These are phyloP conservation scores for Acrocephalus arundinaceus DNA, from an alignment of 2,113 vertebrate genomes.

Conservation along the genomic window DNA sequence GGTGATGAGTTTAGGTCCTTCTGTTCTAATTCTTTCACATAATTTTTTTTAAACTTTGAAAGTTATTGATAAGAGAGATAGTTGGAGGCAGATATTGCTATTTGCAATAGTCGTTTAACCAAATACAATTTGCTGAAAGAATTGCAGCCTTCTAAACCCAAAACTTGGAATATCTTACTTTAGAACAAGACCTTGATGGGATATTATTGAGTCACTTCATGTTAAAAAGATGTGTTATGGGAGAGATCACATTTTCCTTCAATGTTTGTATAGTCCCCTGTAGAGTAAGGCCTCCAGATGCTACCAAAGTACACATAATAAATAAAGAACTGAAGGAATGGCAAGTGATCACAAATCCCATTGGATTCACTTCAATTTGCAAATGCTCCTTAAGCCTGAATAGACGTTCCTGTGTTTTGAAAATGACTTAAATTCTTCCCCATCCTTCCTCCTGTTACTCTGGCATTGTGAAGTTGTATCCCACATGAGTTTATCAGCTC, in stretches of 20 bases:
- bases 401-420: not conserved
- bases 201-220: not conserved
- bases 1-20: not conserved
- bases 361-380: not conserved
- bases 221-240: not conserved
- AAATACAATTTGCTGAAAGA: not conserved
- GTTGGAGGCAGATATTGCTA: not conserved
- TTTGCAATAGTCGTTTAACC: not conserved
- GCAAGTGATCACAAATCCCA: not conserved
- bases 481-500: not conserved
- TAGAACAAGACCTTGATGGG: not conserved
- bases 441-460: not conserved
- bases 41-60: not conserved
- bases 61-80: not conserved
- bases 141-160: not conserved
- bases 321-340: slow-evolving; percentile 7
- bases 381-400: not conserved
- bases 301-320: not conserved
- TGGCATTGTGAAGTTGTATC: not conserved
- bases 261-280: not conserved
- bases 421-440: not conserved
- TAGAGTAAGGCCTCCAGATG: not conserved
- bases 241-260: not conserved
- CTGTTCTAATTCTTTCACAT: not conserved
- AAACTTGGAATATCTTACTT: not conserved